phyloP scores from a whole-genome alignment of 2,797 vertebrate genomes.

The Etheostoma perlongum region DNA sequence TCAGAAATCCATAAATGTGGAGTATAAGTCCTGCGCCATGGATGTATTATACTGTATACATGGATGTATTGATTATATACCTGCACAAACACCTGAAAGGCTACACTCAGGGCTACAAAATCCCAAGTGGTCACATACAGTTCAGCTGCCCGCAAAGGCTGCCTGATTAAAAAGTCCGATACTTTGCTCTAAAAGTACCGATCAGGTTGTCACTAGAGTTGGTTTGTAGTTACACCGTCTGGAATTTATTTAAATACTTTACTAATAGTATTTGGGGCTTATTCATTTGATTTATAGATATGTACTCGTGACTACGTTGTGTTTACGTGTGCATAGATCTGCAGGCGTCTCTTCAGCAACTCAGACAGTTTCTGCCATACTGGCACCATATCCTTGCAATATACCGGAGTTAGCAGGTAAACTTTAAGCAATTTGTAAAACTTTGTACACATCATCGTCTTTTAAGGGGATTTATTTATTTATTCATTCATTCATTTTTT shows the following conservation, averaged over 20 bases:
- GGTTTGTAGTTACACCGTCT: rapidly evolving
- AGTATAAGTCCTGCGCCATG: background rate
- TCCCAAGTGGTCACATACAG: rapidly evolving
- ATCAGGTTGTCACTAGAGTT: rapidly evolving
- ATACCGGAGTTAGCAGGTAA: constrained; percentile 72
- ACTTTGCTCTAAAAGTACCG: constrained; percentile 16
- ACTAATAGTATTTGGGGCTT: rapidly evolving
- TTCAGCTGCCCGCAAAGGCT: constrained; percentile 50
- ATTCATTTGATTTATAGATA: rapidly evolving
- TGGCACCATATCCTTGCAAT: constrained; percentile 60
- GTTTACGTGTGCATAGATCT: constrained; percentile 62
- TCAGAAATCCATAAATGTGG: background rate
- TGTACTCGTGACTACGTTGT: background rate
- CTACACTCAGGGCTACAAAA: rapidly evolving
- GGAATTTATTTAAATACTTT: rapidly evolving
- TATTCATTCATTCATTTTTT: background rate
- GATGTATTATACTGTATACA: no score
- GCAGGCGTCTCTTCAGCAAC: constrained; percentile 52
- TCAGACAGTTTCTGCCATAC: constrained; percentile 58
- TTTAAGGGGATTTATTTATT: no score
- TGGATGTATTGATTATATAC: no score
- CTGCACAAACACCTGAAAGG: constrained; percentile 19
- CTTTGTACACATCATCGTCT: background rate
- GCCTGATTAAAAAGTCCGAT: constrained; percentile 68
- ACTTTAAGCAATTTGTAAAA: constrained; percentile 44